Evolutionary conservation across 2,113 vertebrate species (phyloP), one percentile per base, ranked within the genome.

Genomic region (Coptodon rendalli): DNA sequence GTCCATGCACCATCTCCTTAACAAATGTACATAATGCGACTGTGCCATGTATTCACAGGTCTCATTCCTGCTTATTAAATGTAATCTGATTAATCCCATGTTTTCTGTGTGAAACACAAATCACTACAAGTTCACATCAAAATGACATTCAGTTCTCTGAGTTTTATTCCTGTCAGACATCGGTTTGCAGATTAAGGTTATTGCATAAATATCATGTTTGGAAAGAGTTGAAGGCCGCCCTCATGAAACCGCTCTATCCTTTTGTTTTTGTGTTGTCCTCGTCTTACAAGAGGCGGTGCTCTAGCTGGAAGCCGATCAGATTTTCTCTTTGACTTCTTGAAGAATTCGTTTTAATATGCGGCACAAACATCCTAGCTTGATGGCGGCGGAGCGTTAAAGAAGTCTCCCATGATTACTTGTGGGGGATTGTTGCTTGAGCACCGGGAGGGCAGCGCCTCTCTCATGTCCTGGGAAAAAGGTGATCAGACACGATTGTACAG

Each of bases 1-100:
- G 86, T 95, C 87, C 91, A 92, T 95, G 92, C 93, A 94, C 93
- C 90, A 92, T 95, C 89, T 94, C 91, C 87, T 91, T 86, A 84
- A 92, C 90, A 92, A 96, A 94, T 96, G 96, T 97, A 97, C 91
- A 97, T 96, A 96, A 94, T 89, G 94, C 96, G 94, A 96, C 94
- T 91, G 96, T 97, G 96, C 96, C 96, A 97, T 96, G 96, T 96
- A 95, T 95, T 93, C 92, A 96, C 94, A 92, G 91, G 86, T 94
- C 94, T 95, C 95, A 96, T 96, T 96, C 94, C 93, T 93, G 91
- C 93, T 92, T 94, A 95, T 90, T 94, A 93, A 94, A 96, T 96
- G 95, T 96, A 96, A 92, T 68, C 61, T 68, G 61, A 43, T 29
- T 48, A 76, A 66, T 66, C 43, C 24, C 24, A 52, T 78, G 73